Percentiles rank a stretch among this genome's conserved stretches.
phyloP scores from a whole-genome alignment of 2,113 vertebrate genomes.

The Cryptomyrus ogoouensis region DNA sequence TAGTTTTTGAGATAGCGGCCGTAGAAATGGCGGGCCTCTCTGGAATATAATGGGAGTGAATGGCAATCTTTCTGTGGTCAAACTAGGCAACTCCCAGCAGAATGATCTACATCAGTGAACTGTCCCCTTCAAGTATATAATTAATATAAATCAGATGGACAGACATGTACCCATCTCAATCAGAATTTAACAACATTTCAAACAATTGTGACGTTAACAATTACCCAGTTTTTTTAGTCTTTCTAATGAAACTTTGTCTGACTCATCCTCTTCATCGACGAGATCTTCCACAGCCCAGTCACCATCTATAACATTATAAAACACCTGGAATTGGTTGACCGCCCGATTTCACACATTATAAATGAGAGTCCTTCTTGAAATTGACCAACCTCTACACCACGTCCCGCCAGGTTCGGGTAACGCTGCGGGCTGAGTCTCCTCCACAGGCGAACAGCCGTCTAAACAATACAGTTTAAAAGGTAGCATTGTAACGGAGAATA shows the following conservation, averaged over 20 bases:
- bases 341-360: background rate
- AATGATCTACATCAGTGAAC: too few species aligned
- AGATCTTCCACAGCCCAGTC: slow-evolving; percentile 59
- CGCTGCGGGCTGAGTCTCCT: background rate
- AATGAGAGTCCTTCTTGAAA: background rate
- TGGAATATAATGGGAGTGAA: too few species aligned
- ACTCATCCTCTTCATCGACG: slow-evolving; percentile 66
- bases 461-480: background rate
- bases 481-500: background rate
- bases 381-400: background rate
- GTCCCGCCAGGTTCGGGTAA: background rate
- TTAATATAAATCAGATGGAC: background rate
- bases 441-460: slow-evolving; percentile 50
- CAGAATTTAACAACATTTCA: background rate
- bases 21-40: too few species aligned
- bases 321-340: background rate
- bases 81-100: too few species aligned
- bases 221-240: slow-evolving; percentile 76
- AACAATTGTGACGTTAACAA: background rate
- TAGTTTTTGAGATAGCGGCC: too few species aligned
- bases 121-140: background rate
- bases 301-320: slow-evolving; percentile 39
- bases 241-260: slow-evolving; percentile 72
- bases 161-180: background rate
- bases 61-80: too few species aligned